A percentile compares a stretch with the other conserved stretches of the same genome.
Conservation (phyloP, 2,113 vertebrate species). For the Leptosomus discolor region DNA sequence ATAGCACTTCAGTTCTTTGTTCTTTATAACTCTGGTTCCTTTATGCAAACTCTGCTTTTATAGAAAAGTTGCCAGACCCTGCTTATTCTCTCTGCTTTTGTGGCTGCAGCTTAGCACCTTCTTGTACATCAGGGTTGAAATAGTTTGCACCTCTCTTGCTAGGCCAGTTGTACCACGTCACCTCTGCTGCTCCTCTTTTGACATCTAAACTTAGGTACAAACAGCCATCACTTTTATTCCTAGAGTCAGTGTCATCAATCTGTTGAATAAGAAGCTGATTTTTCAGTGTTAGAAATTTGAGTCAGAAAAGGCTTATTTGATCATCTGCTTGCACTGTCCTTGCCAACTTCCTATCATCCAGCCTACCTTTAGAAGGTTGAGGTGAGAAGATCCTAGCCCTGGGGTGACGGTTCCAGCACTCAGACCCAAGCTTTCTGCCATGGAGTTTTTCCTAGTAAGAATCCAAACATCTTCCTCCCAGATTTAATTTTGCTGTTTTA, state of each 20-base stretch:
- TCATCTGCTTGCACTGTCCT: background rate
- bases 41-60: background rate
- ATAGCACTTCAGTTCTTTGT: background rate
- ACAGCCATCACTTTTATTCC: background rate
- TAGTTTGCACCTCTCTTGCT: background rate
- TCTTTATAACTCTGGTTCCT: background rate
- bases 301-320: background rate
- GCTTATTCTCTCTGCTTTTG: background rate
- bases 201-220: background rate
- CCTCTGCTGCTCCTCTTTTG: background rate
- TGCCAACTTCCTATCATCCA: background rate
- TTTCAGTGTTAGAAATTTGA: background rate
- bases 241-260: background rate
- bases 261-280: background rate
- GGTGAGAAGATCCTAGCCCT: background rate
- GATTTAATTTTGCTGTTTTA: background rate
- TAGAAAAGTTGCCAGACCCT: background rate
- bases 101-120: background rate
- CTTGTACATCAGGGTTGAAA: background rate
- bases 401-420: background rate
- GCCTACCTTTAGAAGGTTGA: background rate
- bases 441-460: background rate
- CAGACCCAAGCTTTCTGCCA: background rate
- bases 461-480: background rate
- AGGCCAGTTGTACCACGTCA: background rate